Evolutionary conservation across 2,797 vertebrate species (phyloP), one percentile per base, ranked within the genome.

Genomic region (Periparus ater): DNA sequence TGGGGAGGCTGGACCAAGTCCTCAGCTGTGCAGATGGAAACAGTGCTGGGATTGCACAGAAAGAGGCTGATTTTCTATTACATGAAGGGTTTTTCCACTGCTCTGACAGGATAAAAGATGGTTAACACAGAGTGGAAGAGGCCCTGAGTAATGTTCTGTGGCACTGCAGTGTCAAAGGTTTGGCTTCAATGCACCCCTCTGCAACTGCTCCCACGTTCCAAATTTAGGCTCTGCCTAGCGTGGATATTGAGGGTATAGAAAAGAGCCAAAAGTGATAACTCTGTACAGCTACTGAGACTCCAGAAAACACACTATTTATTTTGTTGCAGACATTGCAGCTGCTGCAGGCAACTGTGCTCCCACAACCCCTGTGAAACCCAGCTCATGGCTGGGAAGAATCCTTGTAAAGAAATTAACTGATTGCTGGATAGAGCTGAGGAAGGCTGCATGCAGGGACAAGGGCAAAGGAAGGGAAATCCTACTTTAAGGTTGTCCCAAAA

Each of bases 231-330:
- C 23, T 60, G 71, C 44, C 22, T 81, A 66, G 51, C 18, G 22
- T 0, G 0, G 30, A 15, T 53, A 48, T 30, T 67, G 32, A 75
- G 26, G 27, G 22, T 27, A 58, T 1, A 81, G 65, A 72, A 80
- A 94, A 74, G 38, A 93, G 53, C 9, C 45, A 63, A 68, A 93
- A n/a, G 23, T 68, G 79, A 81, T 62, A 25, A 11, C 18, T 42
- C 48, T 55, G 10, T 32, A 85, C 48, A 80, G 10, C 54, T 62
- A 30, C 79, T 70, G 75, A 85, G 60, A 78, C 54, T 83, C 38
- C 70, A 70, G 58, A 55, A 88, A 88, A 34, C 2, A 4, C 62
- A 55, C 7, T 19, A 22, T 36, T 75, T 67, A 22, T 68, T 88
- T 83, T 47, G 42, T 17, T 75, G 47, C 32, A 83, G 58, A 66